Percentiles rank a stretch among this genome's conserved stretches.
Evolutionary conservation across 2,797 vertebrate species (phyloP).

Genomic region (Alexandromys oeconomus): DNA sequence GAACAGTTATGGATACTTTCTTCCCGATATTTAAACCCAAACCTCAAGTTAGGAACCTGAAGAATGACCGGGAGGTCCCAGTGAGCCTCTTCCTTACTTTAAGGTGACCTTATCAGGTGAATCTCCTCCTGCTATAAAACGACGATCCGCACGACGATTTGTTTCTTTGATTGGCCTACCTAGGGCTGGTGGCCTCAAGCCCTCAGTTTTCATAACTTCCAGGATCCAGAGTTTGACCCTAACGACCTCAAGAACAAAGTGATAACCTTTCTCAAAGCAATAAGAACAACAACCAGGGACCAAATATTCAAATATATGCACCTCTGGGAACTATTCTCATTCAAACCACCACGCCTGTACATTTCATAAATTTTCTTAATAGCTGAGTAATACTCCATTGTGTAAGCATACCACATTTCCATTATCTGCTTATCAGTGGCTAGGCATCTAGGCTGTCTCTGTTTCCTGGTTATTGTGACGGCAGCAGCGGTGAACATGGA

Average conservation of each 20-base stretch:
- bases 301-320: neutral
- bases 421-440: neutral
- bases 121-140: neutral
- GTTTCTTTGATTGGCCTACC: neutral
- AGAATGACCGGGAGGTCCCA: neutral
- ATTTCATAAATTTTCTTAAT: neutral
- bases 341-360: neutral
- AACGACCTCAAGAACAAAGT: neutral
- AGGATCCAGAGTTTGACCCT: neutral
- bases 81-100: neutral
- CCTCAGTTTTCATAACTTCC: neutral
- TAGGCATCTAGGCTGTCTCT: neutral
- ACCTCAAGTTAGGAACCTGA: neutral
- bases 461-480: neutral
- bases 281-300: neutral
- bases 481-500: neutral
- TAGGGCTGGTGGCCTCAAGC: neutral
- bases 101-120: neutral
- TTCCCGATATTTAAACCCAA: neutral
- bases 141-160: accelerated
- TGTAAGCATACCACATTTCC: neutral
- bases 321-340: neutral
- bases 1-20: too few species aligned
- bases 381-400: neutral
- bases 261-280: neutral